Evolutionary conservation across 2,797 vertebrate species (phyloP).

Genomic region (Cryptoblepharus egeriae): DNA sequence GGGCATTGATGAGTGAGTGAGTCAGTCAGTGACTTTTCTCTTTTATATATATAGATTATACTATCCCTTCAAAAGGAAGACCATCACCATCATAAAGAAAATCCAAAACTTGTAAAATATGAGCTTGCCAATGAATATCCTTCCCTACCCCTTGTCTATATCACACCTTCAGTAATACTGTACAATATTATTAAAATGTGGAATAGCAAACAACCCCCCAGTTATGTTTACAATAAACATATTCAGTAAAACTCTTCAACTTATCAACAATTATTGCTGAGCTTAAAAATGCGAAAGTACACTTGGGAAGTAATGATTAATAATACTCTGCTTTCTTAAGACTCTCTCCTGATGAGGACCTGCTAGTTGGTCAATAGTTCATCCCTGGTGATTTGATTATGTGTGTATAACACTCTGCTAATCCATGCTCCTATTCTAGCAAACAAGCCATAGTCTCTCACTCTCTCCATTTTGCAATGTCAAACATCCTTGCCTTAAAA

Average conservation of each 20-base stretch:
- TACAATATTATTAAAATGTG: too few species aligned
- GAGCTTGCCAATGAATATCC: neutral
- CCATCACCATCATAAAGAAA: neutral
- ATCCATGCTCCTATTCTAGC: conserved; percentile 49
- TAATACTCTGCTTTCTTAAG: conserved; percentile 48
- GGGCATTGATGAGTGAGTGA: too few species aligned
- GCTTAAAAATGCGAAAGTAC: conserved; percentile 11
- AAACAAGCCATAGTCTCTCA: conserved; percentile 27
- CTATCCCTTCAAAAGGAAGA: neutral
- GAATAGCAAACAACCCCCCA: conserved; percentile 9
- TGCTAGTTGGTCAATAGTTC: conserved; percentile 54
- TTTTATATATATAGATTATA: too few species aligned
- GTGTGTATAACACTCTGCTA: conserved; percentile 17
- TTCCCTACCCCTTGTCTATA: neutral
- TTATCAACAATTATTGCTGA: conserved; percentile 45
- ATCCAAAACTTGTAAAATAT: neutral
- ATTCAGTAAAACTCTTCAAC: conserved; percentile 40
- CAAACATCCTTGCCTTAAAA: conserved; percentile 37
- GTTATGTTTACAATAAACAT: conserved; percentile 12
- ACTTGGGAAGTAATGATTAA: conserved; percentile 49
- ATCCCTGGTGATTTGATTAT: conserved; percentile 44
- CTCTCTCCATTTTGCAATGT: conserved; percentile 45
- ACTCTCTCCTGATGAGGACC: conserved; percentile 38
- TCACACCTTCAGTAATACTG: neutral
- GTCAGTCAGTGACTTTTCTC: too few species aligned